A percentile compares a stretch with the other conserved stretches of the same genome.
Evolutionary conservation across 2,797 vertebrate genomes (phyloP).

Genomic region (Pseudochaenichthys georgianus): DNA sequence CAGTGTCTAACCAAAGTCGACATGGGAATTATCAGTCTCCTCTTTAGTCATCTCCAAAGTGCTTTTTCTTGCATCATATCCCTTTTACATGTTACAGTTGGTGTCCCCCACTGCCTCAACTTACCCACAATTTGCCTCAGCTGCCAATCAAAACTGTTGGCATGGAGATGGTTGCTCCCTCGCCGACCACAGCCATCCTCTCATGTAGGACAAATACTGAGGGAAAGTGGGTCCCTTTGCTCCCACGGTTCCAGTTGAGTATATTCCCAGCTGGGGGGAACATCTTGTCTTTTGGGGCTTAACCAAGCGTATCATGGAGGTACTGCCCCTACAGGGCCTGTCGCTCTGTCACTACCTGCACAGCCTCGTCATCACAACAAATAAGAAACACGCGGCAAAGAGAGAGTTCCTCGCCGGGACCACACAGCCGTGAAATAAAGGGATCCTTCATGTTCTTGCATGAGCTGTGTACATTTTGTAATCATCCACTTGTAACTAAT

Average conservation of each 20-base stretch:
- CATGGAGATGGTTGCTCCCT: constrained; percentile 56
- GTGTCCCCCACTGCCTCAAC: constrained; percentile 9
- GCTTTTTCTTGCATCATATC: constrained; percentile 3
- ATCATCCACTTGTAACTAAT: constrained; percentile 64
- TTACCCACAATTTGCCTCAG: constrained; percentile 33
- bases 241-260: constrained; percentile 32
- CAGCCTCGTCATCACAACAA: constrained; percentile 34
- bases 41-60: constrained; percentile 6
- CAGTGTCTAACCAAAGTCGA: constrained; percentile 15
- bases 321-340: constrained; percentile 39
- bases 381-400: constrained; percentile 8
- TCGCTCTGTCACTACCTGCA: constrained; percentile 26
- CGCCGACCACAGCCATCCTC: constrained; percentile 43
- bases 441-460: constrained; percentile 46
- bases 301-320: constrained; percentile 27
- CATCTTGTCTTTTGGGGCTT: constrained; percentile 39
- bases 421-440: constrained; percentile 53
- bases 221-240: constrained; percentile 47
- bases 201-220: constrained; percentile 62
- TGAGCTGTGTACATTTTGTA: constrained; percentile 64
- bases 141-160: constrained; percentile 62
- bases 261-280: constrained; percentile 45
- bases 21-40: neutral
- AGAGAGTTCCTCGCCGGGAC: constrained; percentile 20
- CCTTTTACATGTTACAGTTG: neutral